A percentile compares a stretch with the other conserved stretches of the same genome.
Evolutionary conservation across 2,888 invertebrate species (phyloP).

Genomic region (Adela reaumurella): DNA sequence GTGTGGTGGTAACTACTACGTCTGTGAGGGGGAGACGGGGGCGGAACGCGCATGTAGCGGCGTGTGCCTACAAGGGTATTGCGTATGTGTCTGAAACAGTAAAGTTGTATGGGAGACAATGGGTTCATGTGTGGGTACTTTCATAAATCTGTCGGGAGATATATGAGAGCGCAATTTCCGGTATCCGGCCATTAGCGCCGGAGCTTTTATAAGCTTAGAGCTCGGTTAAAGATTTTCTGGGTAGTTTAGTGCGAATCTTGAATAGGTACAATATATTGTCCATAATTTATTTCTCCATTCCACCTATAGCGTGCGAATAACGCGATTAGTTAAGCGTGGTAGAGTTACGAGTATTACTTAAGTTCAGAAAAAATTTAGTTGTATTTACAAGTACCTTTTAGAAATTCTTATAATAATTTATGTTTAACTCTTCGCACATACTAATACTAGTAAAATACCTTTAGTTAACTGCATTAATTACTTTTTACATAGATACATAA

Average conservation of each 20-base stretch:
- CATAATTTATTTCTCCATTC: conserved; percentile 57
- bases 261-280: conserved; percentile 55
- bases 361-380: too few species aligned
- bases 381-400: too few species aligned
- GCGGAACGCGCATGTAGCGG: conserved; percentile 17
- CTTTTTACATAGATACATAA: too few species aligned
- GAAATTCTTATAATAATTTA: too few species aligned
- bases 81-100: conserved; percentile 13
- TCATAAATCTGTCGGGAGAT: conserved; percentile 88
- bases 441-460: too few species aligned
- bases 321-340: too few species aligned
- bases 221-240: conserved; percentile 59
- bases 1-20: not conserved
- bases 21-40: not conserved
- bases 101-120: conserved; percentile 48
- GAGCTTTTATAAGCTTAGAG: conserved; percentile 64
- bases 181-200: conserved; percentile 80
- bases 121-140: conserved; percentile 65
- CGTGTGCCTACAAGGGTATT: conserved; percentile 16
- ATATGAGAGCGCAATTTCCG: conserved; percentile 89
- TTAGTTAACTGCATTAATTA: too few species aligned
- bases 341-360: too few species aligned
- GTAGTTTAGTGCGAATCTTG: conserved; percentile 58
- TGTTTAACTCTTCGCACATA: too few species aligned
- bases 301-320: too few species aligned